Evolutionary conservation across 2,888 invertebrate species (phyloP).

Genomic region (Torymus tubicola): DNA sequence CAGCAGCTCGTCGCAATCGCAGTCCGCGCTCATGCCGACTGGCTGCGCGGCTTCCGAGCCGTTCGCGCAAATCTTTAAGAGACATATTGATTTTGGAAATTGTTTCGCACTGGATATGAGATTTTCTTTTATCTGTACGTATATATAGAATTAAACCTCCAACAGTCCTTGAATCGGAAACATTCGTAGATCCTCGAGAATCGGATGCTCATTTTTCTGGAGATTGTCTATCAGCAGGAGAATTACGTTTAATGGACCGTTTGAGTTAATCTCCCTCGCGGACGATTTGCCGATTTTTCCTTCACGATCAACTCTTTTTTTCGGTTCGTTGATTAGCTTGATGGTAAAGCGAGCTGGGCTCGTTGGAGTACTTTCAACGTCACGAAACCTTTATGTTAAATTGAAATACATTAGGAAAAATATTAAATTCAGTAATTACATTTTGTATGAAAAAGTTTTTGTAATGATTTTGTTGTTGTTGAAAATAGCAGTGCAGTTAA

Average conservation of each 20-base stretch:
- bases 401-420: too few species aligned
- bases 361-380: too few species aligned
- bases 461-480: too few species aligned
- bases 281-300: too few species aligned
- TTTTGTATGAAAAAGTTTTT: too few species aligned
- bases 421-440: too few species aligned
- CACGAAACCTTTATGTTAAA: too few species aligned
- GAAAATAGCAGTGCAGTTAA: too few species aligned
- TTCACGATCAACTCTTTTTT: background rate
- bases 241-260: constrained; percentile 33
- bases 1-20: constrained; percentile 64
- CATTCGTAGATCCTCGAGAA: background rate
- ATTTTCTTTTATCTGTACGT: too few species aligned
- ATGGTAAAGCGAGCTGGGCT: too few species aligned
- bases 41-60: too few species aligned
- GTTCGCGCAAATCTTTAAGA: too few species aligned
- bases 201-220: background rate
- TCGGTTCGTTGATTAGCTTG: background rate
- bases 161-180: constrained; percentile 63
- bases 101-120: background rate
- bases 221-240: constrained; percentile 39
- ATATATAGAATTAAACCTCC: constrained; percentile 58
- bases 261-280: background rate
- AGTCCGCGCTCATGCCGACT: constrained; percentile 26
- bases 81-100: background rate